Conservation (phyloP, 2,113 vertebrate species). For the Ranitomeya imitator region DNA sequence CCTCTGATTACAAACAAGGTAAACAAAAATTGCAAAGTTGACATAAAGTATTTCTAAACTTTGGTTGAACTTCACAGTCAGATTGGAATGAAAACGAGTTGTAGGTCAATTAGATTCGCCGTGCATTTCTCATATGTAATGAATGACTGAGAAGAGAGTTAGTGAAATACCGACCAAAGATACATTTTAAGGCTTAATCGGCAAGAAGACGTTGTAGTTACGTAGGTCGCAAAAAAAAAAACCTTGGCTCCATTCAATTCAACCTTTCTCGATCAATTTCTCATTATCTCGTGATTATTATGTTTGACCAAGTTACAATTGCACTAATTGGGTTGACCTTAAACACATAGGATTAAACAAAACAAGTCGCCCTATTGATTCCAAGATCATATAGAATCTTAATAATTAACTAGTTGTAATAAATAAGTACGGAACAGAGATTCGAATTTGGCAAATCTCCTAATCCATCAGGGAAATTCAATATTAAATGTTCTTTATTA, state of each 20-base stretch:
- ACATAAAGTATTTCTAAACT: constrained; percentile 10
- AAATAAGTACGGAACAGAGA: no score
- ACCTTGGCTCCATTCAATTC: no score
- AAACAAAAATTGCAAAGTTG: background rate
- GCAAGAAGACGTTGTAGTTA: background rate
- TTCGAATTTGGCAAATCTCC: no score
- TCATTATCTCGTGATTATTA: no score
- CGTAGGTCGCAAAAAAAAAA: no score
- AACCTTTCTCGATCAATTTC: no score
- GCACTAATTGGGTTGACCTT: background rate
- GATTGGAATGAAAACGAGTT: constrained; percentile 11
- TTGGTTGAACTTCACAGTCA: constrained; percentile 22
- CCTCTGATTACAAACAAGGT: background rate
- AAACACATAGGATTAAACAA: background rate
- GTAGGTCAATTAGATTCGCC: background rate
- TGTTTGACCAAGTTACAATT: background rate
- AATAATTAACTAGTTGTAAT: no score
- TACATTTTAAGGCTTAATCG: background rate
- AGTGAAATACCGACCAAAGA: background rate
- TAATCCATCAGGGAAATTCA: no score
- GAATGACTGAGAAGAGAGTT: background rate
- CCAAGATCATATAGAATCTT: no score
- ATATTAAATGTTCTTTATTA: no score
- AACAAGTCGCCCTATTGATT: background rate
- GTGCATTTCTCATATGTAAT: background rate